Evolutionary conservation across 2,113 vertebrate species (phyloP).

Genomic region (Serinus canaria): DNA sequence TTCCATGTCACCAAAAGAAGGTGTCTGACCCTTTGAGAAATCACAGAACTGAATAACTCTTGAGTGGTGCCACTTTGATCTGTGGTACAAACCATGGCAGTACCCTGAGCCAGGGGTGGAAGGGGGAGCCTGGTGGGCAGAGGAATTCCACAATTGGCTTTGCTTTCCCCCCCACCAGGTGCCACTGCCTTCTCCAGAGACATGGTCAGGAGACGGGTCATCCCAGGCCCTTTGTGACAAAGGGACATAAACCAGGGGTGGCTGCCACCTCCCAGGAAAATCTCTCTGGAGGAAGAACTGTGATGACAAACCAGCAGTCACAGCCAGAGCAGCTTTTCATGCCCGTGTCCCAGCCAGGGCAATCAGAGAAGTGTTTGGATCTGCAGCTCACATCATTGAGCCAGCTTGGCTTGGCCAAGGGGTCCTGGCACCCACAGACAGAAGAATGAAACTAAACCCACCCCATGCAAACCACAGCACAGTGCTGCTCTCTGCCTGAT

Average conservation of each 20-base stretch:
- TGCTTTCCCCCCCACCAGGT: neutral
- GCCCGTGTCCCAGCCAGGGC: fast-evolving
- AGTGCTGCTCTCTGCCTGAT: neutral
- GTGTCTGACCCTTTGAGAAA: neutral
- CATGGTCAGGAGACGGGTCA: neutral
- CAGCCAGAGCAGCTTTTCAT: neutral
- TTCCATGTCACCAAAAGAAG: neutral
- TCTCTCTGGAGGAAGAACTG: neutral
- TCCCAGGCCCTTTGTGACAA: neutral
- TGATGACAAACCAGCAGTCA: neutral
- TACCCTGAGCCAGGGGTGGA: neutral
- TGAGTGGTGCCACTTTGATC: neutral
- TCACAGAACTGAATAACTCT: neutral
- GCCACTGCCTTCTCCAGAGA: neutral
- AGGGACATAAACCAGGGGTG: neutral
- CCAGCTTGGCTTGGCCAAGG: neutral
- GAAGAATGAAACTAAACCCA: neutral
- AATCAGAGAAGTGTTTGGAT: neutral
- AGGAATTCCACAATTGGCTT: neutral
- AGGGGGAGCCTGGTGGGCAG: neutral
- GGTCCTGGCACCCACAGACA: neutral
- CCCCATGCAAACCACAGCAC: neutral
- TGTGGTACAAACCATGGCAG: fast-evolving
- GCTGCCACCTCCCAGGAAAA: neutral
- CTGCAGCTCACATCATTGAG: fast-evolving